Evolutionary conservation across 30 jellyfish, hydroid and myxozoan species (phyloP), one percentile per base, ranked within the genome.

Genomic region (Hydractinia echinata): DNA sequence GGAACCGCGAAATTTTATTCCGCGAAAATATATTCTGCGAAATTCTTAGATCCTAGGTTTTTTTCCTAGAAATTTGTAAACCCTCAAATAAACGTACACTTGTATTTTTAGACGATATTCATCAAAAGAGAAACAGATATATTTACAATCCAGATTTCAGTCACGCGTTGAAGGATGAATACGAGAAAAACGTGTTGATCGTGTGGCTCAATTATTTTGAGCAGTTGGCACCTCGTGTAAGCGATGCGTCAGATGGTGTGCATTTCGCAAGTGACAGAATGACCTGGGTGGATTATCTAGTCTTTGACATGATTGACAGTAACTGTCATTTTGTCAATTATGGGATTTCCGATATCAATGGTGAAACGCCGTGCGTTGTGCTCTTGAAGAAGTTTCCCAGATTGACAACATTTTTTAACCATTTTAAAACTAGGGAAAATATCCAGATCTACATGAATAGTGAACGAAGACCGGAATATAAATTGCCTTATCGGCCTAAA

Each of bases 211-310:
- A 77, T 8, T 81, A 84, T 76, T 89, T 89, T 69, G 97, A 89
- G 82, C 83, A 86, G 60, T 53, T 89, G 10, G 86, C 88, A 4
- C 95, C 95, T 10, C 87, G 78, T 19, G 18, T 55, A 53, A 72
- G 61, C 69, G 81, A 81, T 18, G 94, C 83, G 52, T 16, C 54
- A 4, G 77, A 77, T 51, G 85, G 79, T 16, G 56, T 81, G 53
- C 74, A 85, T 61, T 89, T 89, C 72, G 95, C 95, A 49, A 82
- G 97, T 69, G 94, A 81, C 10, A 48, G 97, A 44, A 61, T 89
- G 9, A 89, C 97, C 39, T 89, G 97, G 97, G 92, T 89, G 53
- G 97, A 89, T 69, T 89, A 83, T 60, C 81, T 82, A 13, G 95
- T 89, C 61, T 89, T 84, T 61, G 82, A 89, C 56, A 11, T 89